These are phyloP conservation scores for Pterocles gutturalis DNA, from an alignment of 2,113 vertebrate genomes.

Conservation along the genomic window DNA sequence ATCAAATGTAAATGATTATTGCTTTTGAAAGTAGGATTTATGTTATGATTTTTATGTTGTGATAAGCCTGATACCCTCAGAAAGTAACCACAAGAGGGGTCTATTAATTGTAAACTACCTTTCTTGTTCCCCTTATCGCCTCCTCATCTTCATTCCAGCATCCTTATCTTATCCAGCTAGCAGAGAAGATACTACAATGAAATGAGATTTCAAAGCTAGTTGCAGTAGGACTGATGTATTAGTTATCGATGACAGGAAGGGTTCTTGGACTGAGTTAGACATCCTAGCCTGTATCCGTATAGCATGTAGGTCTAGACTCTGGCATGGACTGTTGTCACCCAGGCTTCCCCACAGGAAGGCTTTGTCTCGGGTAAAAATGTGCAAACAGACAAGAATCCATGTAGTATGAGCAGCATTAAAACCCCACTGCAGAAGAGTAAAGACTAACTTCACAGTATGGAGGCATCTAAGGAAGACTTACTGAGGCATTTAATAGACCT, in stretches of 20 bases:
- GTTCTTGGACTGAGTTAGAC: neutral
- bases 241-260: neutral
- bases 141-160: neutral
- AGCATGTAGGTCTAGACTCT: neutral
- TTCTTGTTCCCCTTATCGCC: neutral
- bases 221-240: neutral
- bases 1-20: neutral
- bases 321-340: accelerated
- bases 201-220: neutral
- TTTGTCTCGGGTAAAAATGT: neutral
- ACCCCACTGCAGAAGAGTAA: neutral
- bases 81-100: neutral
- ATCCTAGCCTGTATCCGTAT: neutral
- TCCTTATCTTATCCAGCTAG: neutral
- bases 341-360: neutral
- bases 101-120: neutral
- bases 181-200: neutral
- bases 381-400: neutral
- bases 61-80: neutral
- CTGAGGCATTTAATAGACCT: neutral
- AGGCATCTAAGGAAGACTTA: neutral
- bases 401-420: neutral
- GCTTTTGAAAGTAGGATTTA: neutral
- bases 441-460: neutral
- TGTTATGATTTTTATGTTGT: neutral